Percentiles rank a stretch among this genome's conserved stretches.
phyloP scores from a whole-genome alignment of 2,113 vertebrate species.

The Tenebrosternarchus preto region DNA sequence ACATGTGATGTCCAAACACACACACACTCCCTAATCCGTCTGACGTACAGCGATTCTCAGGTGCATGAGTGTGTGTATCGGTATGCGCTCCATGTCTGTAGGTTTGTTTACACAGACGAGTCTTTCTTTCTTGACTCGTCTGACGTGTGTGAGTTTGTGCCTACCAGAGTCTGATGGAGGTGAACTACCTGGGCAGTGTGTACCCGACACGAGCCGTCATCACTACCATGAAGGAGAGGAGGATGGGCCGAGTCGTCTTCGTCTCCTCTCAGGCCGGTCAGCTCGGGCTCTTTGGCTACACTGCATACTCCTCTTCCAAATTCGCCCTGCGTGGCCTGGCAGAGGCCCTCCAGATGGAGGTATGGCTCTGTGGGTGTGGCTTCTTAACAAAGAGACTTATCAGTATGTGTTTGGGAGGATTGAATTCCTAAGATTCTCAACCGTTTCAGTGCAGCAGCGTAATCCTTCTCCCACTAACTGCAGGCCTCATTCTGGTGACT shows the following conservation, averaged over 20 bases:
- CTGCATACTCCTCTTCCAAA: conserved; percentile 93
- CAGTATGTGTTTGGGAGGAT: too few species aligned
- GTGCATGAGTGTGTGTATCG: background rate
- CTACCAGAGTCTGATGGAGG: conserved; percentile 87
- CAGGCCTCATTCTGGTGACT: too few species aligned
- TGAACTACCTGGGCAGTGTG: conserved; percentile 97
- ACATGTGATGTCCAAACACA: too few species aligned
- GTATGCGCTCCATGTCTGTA: background rate
- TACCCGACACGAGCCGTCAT: conserved; percentile 92
- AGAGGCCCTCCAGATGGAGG: conserved; percentile 98
- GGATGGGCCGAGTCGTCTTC: conserved; percentile 93
- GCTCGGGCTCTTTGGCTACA: conserved; percentile 89
- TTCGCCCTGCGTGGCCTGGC: conserved; percentile 93
- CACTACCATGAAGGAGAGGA: conserved; percentile 92
- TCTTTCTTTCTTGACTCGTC: background rate
- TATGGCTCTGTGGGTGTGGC: conserved; percentile 47
- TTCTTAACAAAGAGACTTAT: background rate
- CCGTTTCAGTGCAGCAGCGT: too few species aligned
- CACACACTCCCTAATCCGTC: too few species aligned
- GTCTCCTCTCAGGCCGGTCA: conserved; percentile 96
- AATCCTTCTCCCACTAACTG: too few species aligned
- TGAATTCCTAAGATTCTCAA: background rate
- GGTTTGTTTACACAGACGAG: too few species aligned
- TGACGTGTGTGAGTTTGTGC: conserved; percentile 22
- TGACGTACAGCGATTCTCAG: too few species aligned